Percentiles rank a stretch among this genome's conserved stretches.
These are phyloP conservation scores for Cephus runcator DNA, from an alignment of 2,888 invertebrate species.

Conservation along the genomic window DNA sequence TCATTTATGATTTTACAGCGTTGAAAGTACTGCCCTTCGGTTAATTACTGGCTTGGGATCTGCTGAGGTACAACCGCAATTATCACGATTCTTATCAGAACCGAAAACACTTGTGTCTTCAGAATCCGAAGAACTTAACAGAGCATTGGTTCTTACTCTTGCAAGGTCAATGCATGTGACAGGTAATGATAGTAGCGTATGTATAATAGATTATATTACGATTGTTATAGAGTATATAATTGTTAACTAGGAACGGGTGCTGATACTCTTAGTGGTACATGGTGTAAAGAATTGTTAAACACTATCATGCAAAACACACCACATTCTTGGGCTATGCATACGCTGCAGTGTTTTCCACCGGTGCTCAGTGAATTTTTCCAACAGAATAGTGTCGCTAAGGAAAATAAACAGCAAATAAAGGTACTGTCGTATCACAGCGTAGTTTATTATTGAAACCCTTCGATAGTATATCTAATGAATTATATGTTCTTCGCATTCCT, in stretches of 20 bases:
- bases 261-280: conserved; percentile 74
- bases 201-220: background rate
- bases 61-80: conserved; percentile 92
- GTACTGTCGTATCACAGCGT: conserved; percentile 37
- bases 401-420: conserved; percentile 90
- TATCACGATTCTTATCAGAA: conserved; percentile 91
- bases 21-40: conserved; percentile 88
- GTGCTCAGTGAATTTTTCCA: conserved; percentile 91
- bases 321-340: conserved; percentile 94
- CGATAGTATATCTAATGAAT: background rate
- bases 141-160: conserved; percentile 91
- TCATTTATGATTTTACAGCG: conserved; percentile 68
- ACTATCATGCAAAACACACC: conserved; percentile 95
- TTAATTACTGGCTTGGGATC: conserved; percentile 92
- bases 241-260: conserved; percentile 62
- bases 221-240: background rate
- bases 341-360: conserved; percentile 90
- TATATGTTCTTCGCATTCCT: background rate
- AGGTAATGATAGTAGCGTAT: conserved; percentile 65
- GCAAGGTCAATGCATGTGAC: conserved; percentile 95
- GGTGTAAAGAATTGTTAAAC: conserved; percentile 90
- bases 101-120: conserved; percentile 91
- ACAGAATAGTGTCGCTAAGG: conserved; percentile 82
- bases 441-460: background rate
- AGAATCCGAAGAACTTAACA: conserved; percentile 95